phyloP scores from a whole-genome alignment of 2,888 invertebrate genomes.

The Campoplex nolae region DNA sequence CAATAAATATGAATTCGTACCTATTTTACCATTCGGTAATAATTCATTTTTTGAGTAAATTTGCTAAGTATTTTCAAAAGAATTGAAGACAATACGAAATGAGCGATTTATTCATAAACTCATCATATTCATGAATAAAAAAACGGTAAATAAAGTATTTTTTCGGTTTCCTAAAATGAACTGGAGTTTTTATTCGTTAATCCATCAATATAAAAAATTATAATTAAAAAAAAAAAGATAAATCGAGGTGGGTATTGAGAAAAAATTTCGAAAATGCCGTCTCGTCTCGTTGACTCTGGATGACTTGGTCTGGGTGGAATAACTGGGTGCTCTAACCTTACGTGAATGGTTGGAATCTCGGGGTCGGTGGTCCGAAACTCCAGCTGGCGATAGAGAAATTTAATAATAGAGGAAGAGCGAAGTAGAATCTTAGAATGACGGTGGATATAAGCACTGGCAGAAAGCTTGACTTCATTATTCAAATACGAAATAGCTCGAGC shows the following conservation, averaged over 20 bases:
- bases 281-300: neutral
- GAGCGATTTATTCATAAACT: neutral
- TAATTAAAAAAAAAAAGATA: neutral
- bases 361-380: neutral
- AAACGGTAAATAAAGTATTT: neutral
- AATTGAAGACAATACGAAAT: too few species aligned
- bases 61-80: too few species aligned
- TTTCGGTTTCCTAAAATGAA: neutral
- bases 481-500: slow-evolving; percentile 50
- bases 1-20: too few species aligned
- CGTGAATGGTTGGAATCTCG: slow-evolving; percentile 9
- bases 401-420: slow-evolving; percentile 27
- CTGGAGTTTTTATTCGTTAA: neutral
- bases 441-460: slow-evolving; percentile 21
- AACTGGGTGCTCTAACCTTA: neutral
- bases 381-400: slow-evolving; percentile 26
- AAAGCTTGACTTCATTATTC: slow-evolving; percentile 64
- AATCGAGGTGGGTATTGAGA: neutral
- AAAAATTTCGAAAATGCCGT: neutral
- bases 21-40: too few species aligned
- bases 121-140: neutral
- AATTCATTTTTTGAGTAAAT: too few species aligned
- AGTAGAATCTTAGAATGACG: slow-evolving; percentile 21
- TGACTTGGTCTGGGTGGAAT: neutral
- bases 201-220: neutral